phyloP scores from a whole-genome alignment of 2,113 vertebrate species.

The Lampris incognitus region DNA sequence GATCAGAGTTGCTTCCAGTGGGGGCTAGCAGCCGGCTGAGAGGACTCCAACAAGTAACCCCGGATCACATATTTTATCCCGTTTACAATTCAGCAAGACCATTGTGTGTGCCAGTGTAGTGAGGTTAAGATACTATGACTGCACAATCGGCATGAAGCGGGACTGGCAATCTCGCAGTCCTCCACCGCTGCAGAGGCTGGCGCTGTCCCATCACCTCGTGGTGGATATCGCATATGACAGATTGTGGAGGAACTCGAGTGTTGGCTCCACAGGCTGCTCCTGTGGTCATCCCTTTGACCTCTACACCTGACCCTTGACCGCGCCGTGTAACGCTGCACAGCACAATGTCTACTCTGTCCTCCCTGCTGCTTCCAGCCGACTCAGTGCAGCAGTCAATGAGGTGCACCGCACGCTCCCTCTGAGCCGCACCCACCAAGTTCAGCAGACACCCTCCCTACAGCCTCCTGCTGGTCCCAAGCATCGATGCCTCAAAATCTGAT shows the following conservation, averaged over 20 bases:
- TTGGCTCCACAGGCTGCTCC: constrained; percentile 55
- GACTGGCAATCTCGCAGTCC: constrained; percentile 8
- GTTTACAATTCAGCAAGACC: neutral
- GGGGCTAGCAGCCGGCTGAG: neutral
- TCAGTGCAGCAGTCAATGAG: constrained; percentile 32
- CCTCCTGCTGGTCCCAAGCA: too few relatives aligned
- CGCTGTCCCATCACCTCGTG: neutral
- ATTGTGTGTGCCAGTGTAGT: too few relatives aligned
- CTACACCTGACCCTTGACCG: constrained; percentile 72
- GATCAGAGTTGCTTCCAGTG: neutral
- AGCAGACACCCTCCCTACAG: neutral
- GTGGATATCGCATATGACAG: constrained; percentile 51
- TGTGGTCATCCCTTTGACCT: constrained; percentile 63
- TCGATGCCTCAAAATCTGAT: too few relatives aligned
- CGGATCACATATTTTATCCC: neutral
- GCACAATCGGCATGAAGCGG: neutral
- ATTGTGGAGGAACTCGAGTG: constrained; percentile 67
- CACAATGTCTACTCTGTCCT: constrained; percentile 67
- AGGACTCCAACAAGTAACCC: neutral
- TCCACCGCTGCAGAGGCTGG: neutral
- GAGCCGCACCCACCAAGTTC: constrained; percentile 65
- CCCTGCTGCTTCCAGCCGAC: constrained; percentile 41
- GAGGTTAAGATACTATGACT: too few relatives aligned
- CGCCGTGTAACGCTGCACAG: constrained; percentile 60
- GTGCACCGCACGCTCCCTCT: constrained; percentile 1